Percentiles rank a stretch among this genome's conserved stretches.
Conservation (phyloP, 2,113 vertebrate species). For the Anseranas semipalmata region DNA sequence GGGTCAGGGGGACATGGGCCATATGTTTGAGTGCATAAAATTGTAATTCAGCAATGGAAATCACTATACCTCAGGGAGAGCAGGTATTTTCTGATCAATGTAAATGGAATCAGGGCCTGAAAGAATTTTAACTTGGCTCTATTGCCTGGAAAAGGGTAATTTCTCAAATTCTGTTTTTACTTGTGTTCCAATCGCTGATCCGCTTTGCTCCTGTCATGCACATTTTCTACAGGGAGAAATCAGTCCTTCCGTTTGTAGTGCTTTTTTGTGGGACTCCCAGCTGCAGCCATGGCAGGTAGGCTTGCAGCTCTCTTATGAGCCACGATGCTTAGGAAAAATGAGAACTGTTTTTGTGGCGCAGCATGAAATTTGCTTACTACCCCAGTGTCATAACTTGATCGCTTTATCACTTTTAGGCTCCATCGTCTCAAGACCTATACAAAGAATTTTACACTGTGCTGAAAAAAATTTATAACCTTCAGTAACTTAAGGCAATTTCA, state of each 20-base stretch:
- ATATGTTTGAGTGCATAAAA: background rate
- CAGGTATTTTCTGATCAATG: background rate
- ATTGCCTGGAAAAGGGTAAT: background rate
- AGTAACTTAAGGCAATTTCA: background rate
- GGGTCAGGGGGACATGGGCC: slow-evolving; percentile 44
- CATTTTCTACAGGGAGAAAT: background rate
- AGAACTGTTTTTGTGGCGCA: background rate
- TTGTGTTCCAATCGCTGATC: background rate
- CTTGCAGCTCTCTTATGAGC: background rate
- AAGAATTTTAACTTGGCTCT: background rate
- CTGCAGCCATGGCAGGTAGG: background rate
- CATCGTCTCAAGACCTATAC: background rate
- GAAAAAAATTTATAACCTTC: background rate
- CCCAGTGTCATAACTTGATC: too few relatives aligned
- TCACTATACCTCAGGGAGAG: background rate
- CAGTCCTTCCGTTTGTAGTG: background rate
- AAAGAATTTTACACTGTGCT: background rate
- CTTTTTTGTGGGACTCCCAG: background rate
- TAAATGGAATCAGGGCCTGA: background rate
- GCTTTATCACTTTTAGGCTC: background rate
- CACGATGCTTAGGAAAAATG: background rate
- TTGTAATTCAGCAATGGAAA: slow-evolving; percentile 1
- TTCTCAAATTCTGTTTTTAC: background rate
- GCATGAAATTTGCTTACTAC: background rate
- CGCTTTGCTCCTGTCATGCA: background rate